Conservation (phyloP, 1,140 invertebrate species). For the Cydia pomonella region DNA sequence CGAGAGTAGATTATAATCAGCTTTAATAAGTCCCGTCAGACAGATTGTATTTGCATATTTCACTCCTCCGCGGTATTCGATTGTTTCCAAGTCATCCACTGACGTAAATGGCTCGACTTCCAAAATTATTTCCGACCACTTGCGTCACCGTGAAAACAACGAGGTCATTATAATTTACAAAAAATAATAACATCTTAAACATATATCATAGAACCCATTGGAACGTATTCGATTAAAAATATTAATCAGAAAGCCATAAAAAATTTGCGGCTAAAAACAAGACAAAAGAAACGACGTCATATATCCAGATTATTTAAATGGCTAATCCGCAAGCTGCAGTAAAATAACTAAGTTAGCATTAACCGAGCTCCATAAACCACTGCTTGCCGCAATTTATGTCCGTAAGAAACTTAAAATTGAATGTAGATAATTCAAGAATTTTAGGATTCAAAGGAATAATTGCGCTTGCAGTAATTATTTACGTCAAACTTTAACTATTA, state of each 20-base stretch:
- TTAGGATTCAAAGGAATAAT: not conserved
- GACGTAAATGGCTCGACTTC: conserved; percentile 7
- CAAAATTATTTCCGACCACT: conserved; percentile 12
- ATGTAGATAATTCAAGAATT: conserved; percentile 20
- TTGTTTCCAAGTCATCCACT: conserved; percentile 23
- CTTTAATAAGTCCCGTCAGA: conserved; percentile 11
- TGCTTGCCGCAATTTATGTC: conserved; percentile 32
- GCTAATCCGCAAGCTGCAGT: conserved; percentile 11
- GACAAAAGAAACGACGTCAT: not conserved
- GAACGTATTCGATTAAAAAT: not conserved
- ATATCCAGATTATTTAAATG: conserved; percentile 11
- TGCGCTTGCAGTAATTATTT: conserved; percentile 14
- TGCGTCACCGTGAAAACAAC: conserved; percentile 8
- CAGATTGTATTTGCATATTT: conserved; percentile 15
- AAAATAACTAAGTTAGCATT: conserved; percentile 26
- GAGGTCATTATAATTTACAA: not conserved
- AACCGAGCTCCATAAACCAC: conserved; percentile 17
- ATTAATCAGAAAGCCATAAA: not conserved
- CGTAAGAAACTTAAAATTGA: conserved; percentile 5
- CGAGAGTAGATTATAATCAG: not conserved
- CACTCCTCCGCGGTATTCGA: not conserved
- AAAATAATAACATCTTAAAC: not conserved
- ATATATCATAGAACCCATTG: not conserved
- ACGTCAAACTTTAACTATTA: not conserved
- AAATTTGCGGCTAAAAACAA: not conserved